Base-by-base conservation (phyloP, 2,113 vertebrate genomes). In the Clinocottus analis region DNA sequence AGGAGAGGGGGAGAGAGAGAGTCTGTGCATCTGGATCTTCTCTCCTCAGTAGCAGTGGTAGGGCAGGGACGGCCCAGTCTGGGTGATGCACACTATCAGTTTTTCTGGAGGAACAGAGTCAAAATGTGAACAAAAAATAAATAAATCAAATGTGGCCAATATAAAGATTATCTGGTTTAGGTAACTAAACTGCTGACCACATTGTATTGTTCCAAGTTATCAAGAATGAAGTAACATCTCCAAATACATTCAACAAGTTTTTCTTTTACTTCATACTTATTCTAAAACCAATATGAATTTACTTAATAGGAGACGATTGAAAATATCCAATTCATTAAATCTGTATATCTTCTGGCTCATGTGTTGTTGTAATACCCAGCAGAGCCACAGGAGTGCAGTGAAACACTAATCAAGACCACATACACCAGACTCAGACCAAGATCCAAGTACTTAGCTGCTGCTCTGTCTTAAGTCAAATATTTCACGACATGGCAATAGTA, bases 61-160 rank as follows among this genome's bases (percentile, higher is more conserved):
- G 82, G 95, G 94, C 87, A 89, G 88, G 83, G 89, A 84, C 7
- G 92, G 93, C 83, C 89, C 92, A 17, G 92, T 92, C 87, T 90
- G 93, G 84, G 94, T 93, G 88, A 95, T 94, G 90, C 93, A 95
- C 84, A 95, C 93, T 31, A 95, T 95, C 93, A 95, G 92, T 93
- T 95, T 95, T 94, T 95, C 94, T 95, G 82, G 21, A 76, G 68
- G 55, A 75, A 62, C 23, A 84, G 9, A 80, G 37, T 49, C 8
- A 45, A 56, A 84, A 64, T 1, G 14, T 1, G 55, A 64, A 5
- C 10, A 19, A 0, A 2, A 21, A 12, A 51, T n/a, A n/a, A 33
- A 41, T 4, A 16, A 56, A 43, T 43, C 41, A 1, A 60, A 29
- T 7, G 5, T 9, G 5, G 11, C 75, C 41, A 45, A 80, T 53